Conservation (phyloP, 2,113 vertebrate species). For the Proteles cristata region DNA sequence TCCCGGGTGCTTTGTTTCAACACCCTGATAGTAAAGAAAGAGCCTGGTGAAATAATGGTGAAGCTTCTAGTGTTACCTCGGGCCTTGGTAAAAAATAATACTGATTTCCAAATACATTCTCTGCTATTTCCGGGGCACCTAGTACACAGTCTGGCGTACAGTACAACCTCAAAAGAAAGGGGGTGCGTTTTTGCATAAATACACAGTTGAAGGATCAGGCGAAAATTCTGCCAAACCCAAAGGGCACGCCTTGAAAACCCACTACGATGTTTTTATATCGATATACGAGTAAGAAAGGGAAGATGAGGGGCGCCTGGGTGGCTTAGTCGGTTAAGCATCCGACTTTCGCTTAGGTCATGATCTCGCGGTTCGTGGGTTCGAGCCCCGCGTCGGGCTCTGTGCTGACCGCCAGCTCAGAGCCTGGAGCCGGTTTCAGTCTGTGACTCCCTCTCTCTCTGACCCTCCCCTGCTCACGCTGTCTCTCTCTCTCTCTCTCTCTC, state of each 20-base stretch:
- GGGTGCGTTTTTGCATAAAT: neutral
- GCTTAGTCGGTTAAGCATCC: no score
- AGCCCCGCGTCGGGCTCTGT: no score
- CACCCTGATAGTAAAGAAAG: slow-evolving; percentile 9
- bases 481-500: no score
- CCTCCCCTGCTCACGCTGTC: no score
- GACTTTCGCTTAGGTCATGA: no score
- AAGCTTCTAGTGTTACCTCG: slow-evolving; percentile 2
- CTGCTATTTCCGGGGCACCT: neutral
- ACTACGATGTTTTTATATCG: neutral
- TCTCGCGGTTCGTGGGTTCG: no score
- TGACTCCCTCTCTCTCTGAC: no score
- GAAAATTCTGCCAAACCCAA: slow-evolving; percentile 17
- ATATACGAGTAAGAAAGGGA: slow-evolving; percentile 5
- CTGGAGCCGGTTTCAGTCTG: no score
- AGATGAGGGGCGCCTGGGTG: no score
- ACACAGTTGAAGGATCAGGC: neutral
- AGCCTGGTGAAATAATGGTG: neutral
- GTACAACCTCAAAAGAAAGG: neutral
- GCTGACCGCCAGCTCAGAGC: no score
- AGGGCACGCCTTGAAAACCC: neutral
- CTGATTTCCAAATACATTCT: neutral
- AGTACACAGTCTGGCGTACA: neutral
- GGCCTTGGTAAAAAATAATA: neutral
- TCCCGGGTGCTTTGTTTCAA: slow-evolving; percentile 13